Evolutionary conservation across 2,797 vertebrate species (phyloP), one percentile per base, ranked within the genome.

Genomic region (Anas bernieri): DNA sequence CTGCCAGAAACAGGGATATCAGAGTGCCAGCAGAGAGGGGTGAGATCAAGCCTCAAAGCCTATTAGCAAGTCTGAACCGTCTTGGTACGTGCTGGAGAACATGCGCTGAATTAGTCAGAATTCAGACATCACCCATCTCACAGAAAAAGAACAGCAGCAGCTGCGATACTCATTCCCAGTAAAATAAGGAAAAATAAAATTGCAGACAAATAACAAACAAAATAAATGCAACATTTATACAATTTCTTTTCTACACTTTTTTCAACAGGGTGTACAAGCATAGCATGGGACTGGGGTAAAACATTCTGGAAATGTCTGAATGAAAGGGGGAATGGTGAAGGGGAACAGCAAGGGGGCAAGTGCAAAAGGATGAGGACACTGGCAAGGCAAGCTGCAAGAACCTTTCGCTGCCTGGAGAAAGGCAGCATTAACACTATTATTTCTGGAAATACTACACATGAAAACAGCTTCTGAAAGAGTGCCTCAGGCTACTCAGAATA

Each of bases 321-420:
- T 0, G 3, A 88, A 8, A 0, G 0, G 8, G 43, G 18, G 11
- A 30, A 46, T 1, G 2, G n/a, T 20, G 20, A 92, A 73, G n/a
- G 21, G 46, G 20, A 95, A 79, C 0, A 9, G 66, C 28, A 67
- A 85, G 31, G 45, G 17, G 5, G 21, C 45, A 58, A 68, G 41
- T 4, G 28, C 64, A 61, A 45, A 88, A 77, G 20, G 43, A 33
- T 6, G 28, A 93, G 11, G 77, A 35, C 74, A 84, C 8, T 54
- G 85, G 68, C 39, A 89, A 55, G 9, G 39, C 31, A 30, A 85
- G 94, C 30, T 10, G 12, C 43, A 92, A 84, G 26, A 66, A 56
- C 41, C 20, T 78, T 90, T 54, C 18, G 46, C 26, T 45, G 56
- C 30, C 67, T 63, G 37, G 54, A 87, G 48, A 26, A 83, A 75